Evolutionary conservation across 2,113 vertebrate genomes (phyloP).

Genomic region (Hippopotamus amphibius): DNA sequence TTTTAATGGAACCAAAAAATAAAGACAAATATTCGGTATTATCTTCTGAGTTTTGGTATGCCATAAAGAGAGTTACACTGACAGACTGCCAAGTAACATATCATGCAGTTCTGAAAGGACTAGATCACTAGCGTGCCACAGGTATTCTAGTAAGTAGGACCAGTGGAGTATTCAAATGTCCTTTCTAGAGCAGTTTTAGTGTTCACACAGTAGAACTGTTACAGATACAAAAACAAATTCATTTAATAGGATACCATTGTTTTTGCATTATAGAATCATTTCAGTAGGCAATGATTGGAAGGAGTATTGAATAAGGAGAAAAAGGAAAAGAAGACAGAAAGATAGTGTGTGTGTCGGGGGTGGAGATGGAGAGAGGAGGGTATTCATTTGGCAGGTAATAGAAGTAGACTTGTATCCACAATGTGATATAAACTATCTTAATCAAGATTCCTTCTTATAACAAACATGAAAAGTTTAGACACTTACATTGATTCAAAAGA

Average conservation of each 20-base stretch:
- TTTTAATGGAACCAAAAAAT: neutral
- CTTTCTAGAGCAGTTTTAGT: neutral
- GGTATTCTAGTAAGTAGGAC: neutral
- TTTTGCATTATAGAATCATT: neutral
- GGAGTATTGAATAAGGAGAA: neutral
- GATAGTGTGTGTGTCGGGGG: fast-evolving
- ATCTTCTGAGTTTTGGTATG: neutral
- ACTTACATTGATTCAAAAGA: neutral
- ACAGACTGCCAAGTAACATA: neutral
- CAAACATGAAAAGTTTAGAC: neutral
- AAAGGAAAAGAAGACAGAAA: neutral
- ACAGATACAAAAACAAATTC: neutral
- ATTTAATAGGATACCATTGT: neutral
- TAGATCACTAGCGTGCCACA: neutral
- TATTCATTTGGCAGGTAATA: neutral
- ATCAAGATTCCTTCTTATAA: neutral
- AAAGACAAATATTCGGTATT: neutral
- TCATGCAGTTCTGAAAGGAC: neutral
- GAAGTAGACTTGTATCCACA: neutral
- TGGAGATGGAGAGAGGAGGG: neutral
- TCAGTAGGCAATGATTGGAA: neutral
- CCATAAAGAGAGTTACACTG: neutral
- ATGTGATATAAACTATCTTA: neutral
- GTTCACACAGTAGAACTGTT: neutral
- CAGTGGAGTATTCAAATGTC: neutral